Percentiles rank a stretch among this genome's conserved stretches.
phyloP scores from a whole-genome alignment of 2,113 vertebrate genomes.

The Nothobranchius kuhntae region DNA sequence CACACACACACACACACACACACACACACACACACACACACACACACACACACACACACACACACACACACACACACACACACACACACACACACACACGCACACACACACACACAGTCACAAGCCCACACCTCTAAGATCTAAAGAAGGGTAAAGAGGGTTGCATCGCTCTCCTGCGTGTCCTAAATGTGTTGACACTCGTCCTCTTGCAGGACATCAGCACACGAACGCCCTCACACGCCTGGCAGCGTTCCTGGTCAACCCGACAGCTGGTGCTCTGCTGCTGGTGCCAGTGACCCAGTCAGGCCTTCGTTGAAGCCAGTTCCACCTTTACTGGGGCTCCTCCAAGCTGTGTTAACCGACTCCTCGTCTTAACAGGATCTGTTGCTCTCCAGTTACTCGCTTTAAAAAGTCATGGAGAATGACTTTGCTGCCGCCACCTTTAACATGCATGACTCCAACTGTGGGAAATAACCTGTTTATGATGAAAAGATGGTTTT shows the following conservation, averaged over 20 bases:
- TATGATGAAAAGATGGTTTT: background rate
- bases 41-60: too few species aligned
- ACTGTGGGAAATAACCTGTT: background rate
- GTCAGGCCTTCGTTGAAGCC: conserved; percentile 15
- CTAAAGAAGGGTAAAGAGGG: too few species aligned
- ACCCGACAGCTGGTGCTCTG: conserved; percentile 67
- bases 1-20: too few species aligned
- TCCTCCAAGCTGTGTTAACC: conserved; percentile 50
- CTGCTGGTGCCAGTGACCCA: conserved; percentile 54
- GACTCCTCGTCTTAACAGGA: conserved; percentile 67
- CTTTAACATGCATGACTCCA: background rate
- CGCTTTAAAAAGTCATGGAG: conserved; percentile 31
- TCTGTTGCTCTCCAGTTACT: conserved; percentile 64
- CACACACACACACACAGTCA: too few species aligned
- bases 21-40: too few species aligned
- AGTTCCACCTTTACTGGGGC: conserved; percentile 59
- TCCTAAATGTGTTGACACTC: too few species aligned
- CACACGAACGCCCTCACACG: conserved; percentile 23
- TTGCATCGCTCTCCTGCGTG: too few species aligned
- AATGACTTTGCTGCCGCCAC: conserved; percentile 16
- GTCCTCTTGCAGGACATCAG: background rate
- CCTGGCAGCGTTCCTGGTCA: conserved; percentile 57
- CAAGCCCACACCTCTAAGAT: too few species aligned
- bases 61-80: too few species aligned
- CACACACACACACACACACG: too few species aligned